phyloP scores from a whole-genome alignment of 2,888 invertebrate species.

The Heliconius ismenius region DNA sequence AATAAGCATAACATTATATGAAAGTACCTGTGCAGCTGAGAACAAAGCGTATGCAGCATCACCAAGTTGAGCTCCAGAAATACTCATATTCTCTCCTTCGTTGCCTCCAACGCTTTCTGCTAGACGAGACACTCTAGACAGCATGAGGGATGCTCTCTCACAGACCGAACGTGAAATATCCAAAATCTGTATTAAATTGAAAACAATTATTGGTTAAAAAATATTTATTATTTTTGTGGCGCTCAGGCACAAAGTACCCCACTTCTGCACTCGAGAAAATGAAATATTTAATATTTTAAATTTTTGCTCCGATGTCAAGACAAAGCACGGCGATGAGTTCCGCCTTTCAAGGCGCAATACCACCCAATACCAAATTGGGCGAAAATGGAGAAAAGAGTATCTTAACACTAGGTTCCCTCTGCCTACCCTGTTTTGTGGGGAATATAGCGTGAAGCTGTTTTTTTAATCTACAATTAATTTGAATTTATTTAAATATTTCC shows the following conservation, averaged over 20 bases:
- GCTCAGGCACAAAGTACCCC: background rate
- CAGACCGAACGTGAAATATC: conserved; percentile 46
- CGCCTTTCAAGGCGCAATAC: background rate
- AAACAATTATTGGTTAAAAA: too few species aligned
- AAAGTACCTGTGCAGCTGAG: conserved; percentile 50
- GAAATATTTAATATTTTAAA: background rate
- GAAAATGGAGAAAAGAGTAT: background rate
- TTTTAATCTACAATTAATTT: too few species aligned
- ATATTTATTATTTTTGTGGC: too few species aligned
- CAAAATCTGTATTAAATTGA: conserved; percentile 42
- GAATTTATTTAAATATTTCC: too few species aligned
- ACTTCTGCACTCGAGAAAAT: background rate
- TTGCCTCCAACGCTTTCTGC: conserved; percentile 37
- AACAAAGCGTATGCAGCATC: conserved; percentile 49
- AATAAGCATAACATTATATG: background rate
- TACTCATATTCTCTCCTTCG: conserved; percentile 34
- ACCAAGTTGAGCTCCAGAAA: conserved; percentile 43
- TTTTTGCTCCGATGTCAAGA: background rate
- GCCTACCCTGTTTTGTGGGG: background rate
- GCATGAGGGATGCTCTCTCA: conserved; percentile 47
- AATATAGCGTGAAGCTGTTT: too few species aligned
- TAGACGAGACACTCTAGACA: conserved; percentile 48
- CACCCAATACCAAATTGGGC: too few species aligned
- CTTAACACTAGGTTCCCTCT: background rate
- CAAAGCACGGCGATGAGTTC: background rate